These are phyloP conservation scores for Apamea epomidion DNA, from an alignment of 2,888 invertebrate species.

Conservation along the genomic window DNA sequence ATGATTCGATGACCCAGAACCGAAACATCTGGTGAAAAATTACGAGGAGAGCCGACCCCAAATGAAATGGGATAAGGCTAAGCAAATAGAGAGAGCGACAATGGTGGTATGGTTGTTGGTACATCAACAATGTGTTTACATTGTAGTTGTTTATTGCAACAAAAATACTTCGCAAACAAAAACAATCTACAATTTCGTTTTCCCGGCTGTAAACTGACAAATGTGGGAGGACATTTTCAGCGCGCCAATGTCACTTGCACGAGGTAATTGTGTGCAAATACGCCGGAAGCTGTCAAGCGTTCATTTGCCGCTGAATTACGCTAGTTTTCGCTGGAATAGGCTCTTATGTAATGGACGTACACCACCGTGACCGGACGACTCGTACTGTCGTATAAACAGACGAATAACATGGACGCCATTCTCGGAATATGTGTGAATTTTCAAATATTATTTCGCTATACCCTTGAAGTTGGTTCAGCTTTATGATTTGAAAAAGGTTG, in stretches of 20 bases:
- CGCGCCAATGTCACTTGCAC: slow-evolving; percentile 48
- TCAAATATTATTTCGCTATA: neutral
- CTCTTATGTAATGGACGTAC: slow-evolving; percentile 16
- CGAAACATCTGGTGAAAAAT: neutral
- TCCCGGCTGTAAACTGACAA: neutral
- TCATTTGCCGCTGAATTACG: slow-evolving; percentile 48
- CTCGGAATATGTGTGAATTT: slow-evolving; percentile 6
- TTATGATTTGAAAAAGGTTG: slow-evolving; percentile 13
- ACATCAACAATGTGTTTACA: neutral
- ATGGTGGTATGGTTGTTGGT: neutral
- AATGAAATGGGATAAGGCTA: neutral
- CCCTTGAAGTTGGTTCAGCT: slow-evolving; percentile 13
- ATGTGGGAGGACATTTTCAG: slow-evolving; percentile 33
- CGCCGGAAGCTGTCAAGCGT: slow-evolving; percentile 47
- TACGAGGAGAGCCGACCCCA: neutral
- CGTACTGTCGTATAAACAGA: neutral
- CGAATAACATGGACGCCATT: slow-evolving; percentile 1
- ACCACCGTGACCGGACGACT: neutral
- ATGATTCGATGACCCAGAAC: too few relatives aligned
- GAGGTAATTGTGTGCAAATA: slow-evolving; percentile 46
- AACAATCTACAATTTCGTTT: slow-evolving; percentile 10
- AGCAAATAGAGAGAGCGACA: neutral
- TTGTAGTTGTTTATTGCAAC: neutral
- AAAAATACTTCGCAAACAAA: neutral
- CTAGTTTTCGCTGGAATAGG: slow-evolving; percentile 36